Evolutionary conservation across 2,888 invertebrate species (phyloP), one percentile per base, ranked within the genome.

Genomic region (Meta bourneti): DNA sequence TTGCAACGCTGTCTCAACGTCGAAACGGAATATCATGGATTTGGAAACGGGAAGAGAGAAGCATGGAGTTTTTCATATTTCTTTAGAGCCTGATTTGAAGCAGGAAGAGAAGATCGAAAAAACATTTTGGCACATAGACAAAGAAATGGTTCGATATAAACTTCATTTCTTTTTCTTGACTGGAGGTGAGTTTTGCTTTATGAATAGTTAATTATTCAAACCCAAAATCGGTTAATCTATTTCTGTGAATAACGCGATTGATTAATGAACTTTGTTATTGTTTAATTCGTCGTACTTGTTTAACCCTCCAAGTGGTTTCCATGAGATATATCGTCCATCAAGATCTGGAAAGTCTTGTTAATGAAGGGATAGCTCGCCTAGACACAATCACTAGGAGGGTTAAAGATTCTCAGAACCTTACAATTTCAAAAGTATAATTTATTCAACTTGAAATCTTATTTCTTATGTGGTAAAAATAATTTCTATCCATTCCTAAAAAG

Each of bases 101-200:
- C 11, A 80, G 8, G 34, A 6, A 61, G 7, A 61, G n/a, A 20
- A 54, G 6, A 4, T 8, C 0, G 9, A 19, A 2, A 49, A 79
- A 11, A 61, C 48, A 6, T 49, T 7, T 6, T 81, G 81, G 70
- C 70, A 71, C n/a, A 70, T 81, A 6, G 49, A 81, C 51, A 81
- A 70, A 71, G n/a, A 49, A 11, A 70, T 81, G 81, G 16, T 71
- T 8, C n/a, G 81, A 19, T 81, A 48, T n/a, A 81, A 81, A 81
- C 19, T 81, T 49, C 81, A 81, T 81, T 81, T 49, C 81, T 81
- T 81, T 19, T 70, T 70, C 34, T 70, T 81, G 9, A 48, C 34
- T 11, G 81, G 81, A 70, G 81, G 81, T 81, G 34, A 70, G 79
- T 34, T 77, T 6, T 51, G 1, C n/a, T 48, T 13, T 34, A 11